Evolutionary conservation across 2,888 invertebrate species (phyloP), one percentile per base, ranked within the genome.

Genomic region (Ptychoptera contaminata): DNA sequence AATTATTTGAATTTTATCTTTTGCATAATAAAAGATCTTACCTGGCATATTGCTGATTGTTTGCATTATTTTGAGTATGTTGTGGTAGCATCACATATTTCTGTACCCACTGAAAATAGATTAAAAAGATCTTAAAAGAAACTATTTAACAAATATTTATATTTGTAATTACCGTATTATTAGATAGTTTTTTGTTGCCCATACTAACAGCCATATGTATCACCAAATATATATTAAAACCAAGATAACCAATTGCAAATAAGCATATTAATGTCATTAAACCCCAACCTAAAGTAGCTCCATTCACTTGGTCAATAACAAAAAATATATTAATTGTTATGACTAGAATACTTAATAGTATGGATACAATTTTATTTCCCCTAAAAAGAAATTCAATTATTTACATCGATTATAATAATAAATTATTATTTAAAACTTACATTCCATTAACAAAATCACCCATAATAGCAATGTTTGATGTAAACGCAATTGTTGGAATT

Each of bases 401-500:
- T 29, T 31, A 43, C 11, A 44, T n/a, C 11, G 16, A 29, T n/a
- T 34, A 30, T 37, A 31, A 43, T 36, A 43, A 35, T 38, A 29
- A 42, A 46, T 37, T 16, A 9, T 32, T 40, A 37, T 15, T 29
- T 34, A 38, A 37, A 45, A 69, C 76, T 68, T 66, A 83, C 83
- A 76, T 53, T 67, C 84, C 83, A 63, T 85, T 88, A 31, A 72
- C 76, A 61, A 90, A 91, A 54, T 83, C 79, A 32, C 83, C 83
- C 90, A 91, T 91, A 39, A 91, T 79, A 39, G 73, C 67, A 3
- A 65, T 61, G 52, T 80, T 80, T 45, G 84, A 82, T 1, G 90
- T 88, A 58, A 91, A 88, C 0, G 88, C 86, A 46, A 91, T 77
- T 1, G 84, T 80, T 7, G 91, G 90, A 48, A 91, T 71, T 3